Evolutionary conservation across 2,888 invertebrate species (phyloP).

Genomic region (Drosophila pegasa): DNA sequence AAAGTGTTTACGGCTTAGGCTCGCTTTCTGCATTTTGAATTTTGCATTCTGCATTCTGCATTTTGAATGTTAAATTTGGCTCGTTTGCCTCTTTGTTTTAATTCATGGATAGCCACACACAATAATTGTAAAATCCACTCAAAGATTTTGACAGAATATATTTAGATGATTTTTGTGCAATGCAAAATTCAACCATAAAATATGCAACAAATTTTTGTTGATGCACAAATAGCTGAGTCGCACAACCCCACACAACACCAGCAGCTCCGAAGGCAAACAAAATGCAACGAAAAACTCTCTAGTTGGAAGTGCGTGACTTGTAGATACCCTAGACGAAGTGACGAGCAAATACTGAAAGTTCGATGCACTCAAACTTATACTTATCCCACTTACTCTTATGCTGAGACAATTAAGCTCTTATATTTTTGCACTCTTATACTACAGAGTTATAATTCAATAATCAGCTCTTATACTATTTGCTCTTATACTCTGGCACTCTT

Average conservation of each 20-base stretch:
- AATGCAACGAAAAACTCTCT: neutral
- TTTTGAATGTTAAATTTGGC: constrained; percentile 21
- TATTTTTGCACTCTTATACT: too few relatives aligned
- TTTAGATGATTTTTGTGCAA: constrained; percentile 15
- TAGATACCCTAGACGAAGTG: neutral
- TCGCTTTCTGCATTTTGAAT: neutral
- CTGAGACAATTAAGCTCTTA: too few relatives aligned
- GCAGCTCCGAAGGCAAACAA: neutral
- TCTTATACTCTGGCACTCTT: neutral
- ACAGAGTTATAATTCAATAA: too few relatives aligned
- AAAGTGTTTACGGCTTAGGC: constrained; percentile 2
- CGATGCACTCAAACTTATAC: too few relatives aligned
- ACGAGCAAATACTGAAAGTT: too few relatives aligned
- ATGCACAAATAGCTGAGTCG: constrained; percentile 39
- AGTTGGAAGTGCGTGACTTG: neutral
- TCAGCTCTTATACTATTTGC: neutral
- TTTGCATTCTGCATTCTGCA: constrained; percentile 31
- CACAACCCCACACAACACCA: constrained; percentile 15
- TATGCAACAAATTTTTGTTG: constrained; percentile 61
- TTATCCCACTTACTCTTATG: too few relatives aligned
- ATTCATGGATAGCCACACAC: constrained; percentile 1
- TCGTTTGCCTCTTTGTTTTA: constrained; percentile 16
- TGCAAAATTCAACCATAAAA: constrained; percentile 48
- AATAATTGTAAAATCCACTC: constrained; percentile 17
- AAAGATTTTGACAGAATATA: constrained; percentile 29